Percentiles rank a stretch among this genome's conserved stretches.
These are phyloP conservation scores for Zaprionus africanus DNA, from an alignment of 1,140 invertebrate species.

Conservation along the genomic window DNA sequence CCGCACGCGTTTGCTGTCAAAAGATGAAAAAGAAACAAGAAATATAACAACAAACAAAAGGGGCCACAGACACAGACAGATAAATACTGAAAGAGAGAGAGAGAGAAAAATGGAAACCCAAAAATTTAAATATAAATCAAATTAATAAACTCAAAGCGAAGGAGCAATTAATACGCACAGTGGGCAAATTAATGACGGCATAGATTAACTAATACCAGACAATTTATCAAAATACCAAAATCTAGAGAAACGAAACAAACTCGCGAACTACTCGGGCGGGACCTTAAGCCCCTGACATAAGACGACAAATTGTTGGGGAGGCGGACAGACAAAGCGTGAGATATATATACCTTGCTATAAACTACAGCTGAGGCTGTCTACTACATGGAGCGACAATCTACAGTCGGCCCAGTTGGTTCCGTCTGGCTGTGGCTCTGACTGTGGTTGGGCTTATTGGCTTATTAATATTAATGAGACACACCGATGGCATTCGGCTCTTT, in stretches of 20 bases:
- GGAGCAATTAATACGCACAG: constrained; percentile 70
- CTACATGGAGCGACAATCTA: constrained; percentile 32
- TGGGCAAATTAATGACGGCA: constrained; percentile 71
- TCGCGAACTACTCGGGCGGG: constrained; percentile 14
- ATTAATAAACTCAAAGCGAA: constrained; percentile 46
- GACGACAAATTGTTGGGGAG: constrained; percentile 38
- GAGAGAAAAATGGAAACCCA: constrained; percentile 54
- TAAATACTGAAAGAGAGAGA: neutral
- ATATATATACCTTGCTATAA: neutral
- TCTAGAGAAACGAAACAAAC: neutral
- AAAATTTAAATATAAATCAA: constrained; percentile 64
- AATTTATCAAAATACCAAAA: constrained; percentile 60
- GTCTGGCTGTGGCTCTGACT: neutral
- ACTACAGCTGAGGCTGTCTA: constrained; percentile 12
- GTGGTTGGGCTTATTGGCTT: constrained; percentile 49
- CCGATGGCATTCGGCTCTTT: constrained; percentile 48
- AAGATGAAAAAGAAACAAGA: constrained; percentile 23
- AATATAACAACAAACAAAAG: constrained; percentile 22
- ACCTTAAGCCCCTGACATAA: constrained; percentile 30
- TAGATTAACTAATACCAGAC: constrained; percentile 68
- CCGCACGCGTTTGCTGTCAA: constrained; percentile 75
- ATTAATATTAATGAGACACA: constrained; percentile 78
- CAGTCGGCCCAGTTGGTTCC: constrained; percentile 17
- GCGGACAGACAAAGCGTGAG: constrained; percentile 16
- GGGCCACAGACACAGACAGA: neutral